A percentile compares a stretch with the other conserved stretches of the same genome.
These are phyloP conservation scores for Sepioteuthis lessoniana DNA, from an alignment of 2,888 invertebrate species.

Conservation along the genomic window DNA sequence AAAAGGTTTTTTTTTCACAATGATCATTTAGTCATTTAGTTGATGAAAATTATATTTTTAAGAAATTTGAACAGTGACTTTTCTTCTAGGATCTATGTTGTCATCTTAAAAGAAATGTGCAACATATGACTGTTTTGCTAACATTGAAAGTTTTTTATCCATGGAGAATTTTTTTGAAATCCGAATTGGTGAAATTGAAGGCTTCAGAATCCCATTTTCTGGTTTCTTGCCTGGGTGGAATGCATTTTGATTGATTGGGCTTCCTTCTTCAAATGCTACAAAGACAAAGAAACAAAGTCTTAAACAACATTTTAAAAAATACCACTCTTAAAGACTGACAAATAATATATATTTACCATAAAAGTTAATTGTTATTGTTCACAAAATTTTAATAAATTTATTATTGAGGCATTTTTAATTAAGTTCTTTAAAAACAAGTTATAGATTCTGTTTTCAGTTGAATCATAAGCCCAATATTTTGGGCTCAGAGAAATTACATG, in stretches of 20 bases:
- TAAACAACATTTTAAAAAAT: too few relatives aligned
- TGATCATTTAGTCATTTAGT: background rate
- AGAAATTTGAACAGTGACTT: background rate
- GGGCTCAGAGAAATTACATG: too few relatives aligned
- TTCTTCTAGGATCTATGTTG: background rate
- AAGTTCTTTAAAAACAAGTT: too few relatives aligned
- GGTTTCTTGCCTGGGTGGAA: constrained; percentile 60
- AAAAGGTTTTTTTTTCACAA: too few relatives aligned
- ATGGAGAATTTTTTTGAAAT: background rate
- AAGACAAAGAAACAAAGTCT: constrained; percentile 44
- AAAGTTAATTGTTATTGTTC: too few relatives aligned
- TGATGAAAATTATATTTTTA: background rate
- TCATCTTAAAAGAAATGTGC: background rate
- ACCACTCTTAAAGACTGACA: too few relatives aligned
- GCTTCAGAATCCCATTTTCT: constrained; percentile 62
- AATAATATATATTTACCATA: too few relatives aligned
- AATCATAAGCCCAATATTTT: too few relatives aligned
- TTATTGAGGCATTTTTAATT: too few relatives aligned
- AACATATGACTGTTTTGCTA: background rate
- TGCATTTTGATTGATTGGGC: constrained; percentile 55
- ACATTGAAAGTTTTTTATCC: background rate
- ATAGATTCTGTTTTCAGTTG: too few relatives aligned
- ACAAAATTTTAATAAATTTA: too few relatives aligned
- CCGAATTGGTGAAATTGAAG: constrained; percentile 50
- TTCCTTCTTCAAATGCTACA: constrained; percentile 62